Conservation (phyloP, 1,140 invertebrate species). For the Theocolax elegans region DNA sequence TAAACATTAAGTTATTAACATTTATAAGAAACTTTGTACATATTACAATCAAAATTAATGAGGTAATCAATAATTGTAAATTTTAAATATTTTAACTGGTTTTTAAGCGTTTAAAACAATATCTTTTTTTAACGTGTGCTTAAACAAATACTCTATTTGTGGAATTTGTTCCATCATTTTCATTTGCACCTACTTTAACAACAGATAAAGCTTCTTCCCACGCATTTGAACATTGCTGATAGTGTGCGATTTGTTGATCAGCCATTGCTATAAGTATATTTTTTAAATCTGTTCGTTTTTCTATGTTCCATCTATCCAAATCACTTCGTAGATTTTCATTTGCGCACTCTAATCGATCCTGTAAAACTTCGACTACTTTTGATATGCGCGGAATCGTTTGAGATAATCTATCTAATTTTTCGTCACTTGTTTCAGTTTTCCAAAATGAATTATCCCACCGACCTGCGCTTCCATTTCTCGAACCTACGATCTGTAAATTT, state of each 20-base stretch:
- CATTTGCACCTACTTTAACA: slow-evolving; percentile 54
- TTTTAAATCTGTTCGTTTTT: slow-evolving; percentile 77
- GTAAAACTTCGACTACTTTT: slow-evolving; percentile 70
- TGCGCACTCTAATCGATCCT: slow-evolving; percentile 77
- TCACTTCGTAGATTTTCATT: slow-evolving; percentile 80
- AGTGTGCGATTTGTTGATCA: slow-evolving; percentile 77
- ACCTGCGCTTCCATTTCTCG: slow-evolving; percentile 47
- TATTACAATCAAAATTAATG: neutral
- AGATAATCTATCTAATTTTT: slow-evolving; percentile 71
- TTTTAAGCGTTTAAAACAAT: slow-evolving; percentile 5
- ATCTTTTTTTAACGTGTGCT: slow-evolving; percentile 44
- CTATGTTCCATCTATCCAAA: slow-evolving; percentile 77
- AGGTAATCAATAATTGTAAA: slow-evolving; percentile 9
- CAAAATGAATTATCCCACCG: slow-evolving; percentile 68
- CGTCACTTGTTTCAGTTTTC: slow-evolving; percentile 70
- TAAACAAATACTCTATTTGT: slow-evolving; percentile 46
- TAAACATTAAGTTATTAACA: slow-evolving; percentile 17
- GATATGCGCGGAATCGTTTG: slow-evolving; percentile 69
- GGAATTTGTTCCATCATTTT: slow-evolving; percentile 50
- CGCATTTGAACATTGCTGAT: slow-evolving; percentile 73
- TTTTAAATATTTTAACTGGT: slow-evolving; percentile 5
- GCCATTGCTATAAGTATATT: slow-evolving; percentile 75
- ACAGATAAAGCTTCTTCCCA: slow-evolving; percentile 72
- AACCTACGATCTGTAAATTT: slow-evolving; percentile 53
- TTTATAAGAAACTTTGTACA: slow-evolving; percentile 15